phyloP scores from a whole-genome alignment of 2,888 invertebrate species.

The Melanostoma mellinum region DNA sequence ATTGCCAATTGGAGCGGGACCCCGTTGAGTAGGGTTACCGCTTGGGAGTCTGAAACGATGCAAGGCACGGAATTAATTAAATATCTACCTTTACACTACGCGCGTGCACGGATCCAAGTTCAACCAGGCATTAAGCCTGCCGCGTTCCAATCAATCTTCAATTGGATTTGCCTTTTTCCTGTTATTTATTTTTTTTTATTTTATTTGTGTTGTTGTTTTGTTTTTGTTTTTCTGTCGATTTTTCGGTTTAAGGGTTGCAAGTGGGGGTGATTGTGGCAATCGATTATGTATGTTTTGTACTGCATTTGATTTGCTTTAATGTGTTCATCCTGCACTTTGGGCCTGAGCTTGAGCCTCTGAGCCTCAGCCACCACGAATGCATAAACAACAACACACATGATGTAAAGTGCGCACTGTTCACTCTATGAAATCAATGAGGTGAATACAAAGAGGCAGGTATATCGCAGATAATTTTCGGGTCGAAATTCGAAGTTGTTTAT shows the following conservation, averaged over 20 bases:
- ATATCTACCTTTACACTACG: constrained; percentile 69
- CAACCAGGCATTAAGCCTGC: constrained; percentile 67
- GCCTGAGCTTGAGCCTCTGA: constrained; percentile 10
- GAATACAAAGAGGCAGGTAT: constrained; percentile 10
- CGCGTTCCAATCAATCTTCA: constrained; percentile 70
- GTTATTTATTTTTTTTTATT: background rate
- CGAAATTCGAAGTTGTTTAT: background rate
- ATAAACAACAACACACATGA: constrained; percentile 33
- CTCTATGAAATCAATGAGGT: constrained; percentile 56
- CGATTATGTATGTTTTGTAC: constrained; percentile 30
- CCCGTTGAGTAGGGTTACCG: constrained; percentile 1
- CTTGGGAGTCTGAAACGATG: constrained; percentile 52
- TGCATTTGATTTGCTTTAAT: constrained; percentile 62
- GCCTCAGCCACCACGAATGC: constrained; percentile 7
- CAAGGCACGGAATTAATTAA: constrained; percentile 70
- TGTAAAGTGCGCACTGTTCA: constrained; percentile 21
- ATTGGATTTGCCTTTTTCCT: constrained; percentile 61
- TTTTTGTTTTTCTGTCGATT: constrained; percentile 9
- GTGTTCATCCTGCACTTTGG: constrained; percentile 48
- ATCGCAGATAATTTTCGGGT: constrained; percentile 31
- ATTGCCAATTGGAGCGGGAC: constrained; percentile 62
- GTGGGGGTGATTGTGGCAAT: constrained; percentile 8
- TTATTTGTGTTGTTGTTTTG: background rate
- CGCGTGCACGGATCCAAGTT: constrained; percentile 67
- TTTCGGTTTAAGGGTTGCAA: constrained; percentile 5